phyloP scores from a whole-genome alignment of 92 coral and sea anemone species.

The Epizoanthus illoricatus region DNA sequence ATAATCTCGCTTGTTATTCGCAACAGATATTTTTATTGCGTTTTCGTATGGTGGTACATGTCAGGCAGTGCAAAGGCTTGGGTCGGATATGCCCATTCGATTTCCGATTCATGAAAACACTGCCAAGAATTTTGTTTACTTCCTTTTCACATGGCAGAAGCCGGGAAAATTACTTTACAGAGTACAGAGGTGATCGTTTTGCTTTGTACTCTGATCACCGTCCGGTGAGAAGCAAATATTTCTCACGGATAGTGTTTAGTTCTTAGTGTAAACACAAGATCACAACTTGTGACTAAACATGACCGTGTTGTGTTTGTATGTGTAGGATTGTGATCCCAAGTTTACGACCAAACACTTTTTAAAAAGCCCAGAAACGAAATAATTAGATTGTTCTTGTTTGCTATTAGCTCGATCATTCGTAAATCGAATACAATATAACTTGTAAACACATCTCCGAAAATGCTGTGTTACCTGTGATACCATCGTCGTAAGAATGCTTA shows the following conservation, averaged over 20 bases:
- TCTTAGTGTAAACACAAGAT: slow-evolving; percentile 28
- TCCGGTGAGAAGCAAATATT: slow-evolving; percentile 4
- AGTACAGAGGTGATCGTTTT: neutral
- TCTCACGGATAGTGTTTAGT: neutral
- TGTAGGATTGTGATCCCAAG: neutral
- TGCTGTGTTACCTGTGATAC: slow-evolving; percentile 27
- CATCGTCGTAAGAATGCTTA: slow-evolving; percentile 35
- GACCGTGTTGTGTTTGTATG: neutral
- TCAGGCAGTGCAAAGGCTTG: slow-evolving; percentile 7
- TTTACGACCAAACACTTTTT: neutral
- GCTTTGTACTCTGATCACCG: slow-evolving; percentile 13
- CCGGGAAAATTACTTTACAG: neutral
- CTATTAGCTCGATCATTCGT: slow-evolving; percentile 32
- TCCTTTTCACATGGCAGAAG: neutral
- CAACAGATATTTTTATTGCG: slow-evolving; percentile 33
- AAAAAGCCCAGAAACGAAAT: neutral
- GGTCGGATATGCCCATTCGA: slow-evolving; percentile 19
- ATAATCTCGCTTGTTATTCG: neutral
- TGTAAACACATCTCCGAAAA: slow-evolving; percentile 30
- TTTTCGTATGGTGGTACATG: slow-evolving; percentile 11
- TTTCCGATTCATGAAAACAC: slow-evolving; percentile 33
- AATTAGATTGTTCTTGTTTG: neutral
- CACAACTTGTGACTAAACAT: neutral
- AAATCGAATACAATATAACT: slow-evolving; percentile 19
- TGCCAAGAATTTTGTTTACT: slow-evolving; percentile 2